Percentiles rank a stretch among this genome's conserved stretches.
Conservation (phyloP, 2,113 vertebrate genomes). For the Elephas maximus region DNA sequence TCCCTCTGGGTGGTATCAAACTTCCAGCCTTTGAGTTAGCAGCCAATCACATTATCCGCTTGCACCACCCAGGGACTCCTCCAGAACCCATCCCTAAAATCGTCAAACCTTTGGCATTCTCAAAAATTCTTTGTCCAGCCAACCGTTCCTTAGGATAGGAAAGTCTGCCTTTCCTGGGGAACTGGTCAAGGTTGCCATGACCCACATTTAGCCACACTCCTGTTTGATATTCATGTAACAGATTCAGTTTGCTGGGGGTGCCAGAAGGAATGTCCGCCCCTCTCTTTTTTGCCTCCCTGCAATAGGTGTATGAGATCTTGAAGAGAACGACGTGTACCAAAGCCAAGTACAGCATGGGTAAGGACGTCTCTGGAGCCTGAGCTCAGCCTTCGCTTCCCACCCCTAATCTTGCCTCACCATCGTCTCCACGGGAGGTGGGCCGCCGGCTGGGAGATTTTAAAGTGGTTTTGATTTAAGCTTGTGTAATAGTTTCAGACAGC, state of each 20-base stretch:
- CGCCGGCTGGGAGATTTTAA: neutral
- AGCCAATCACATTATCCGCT: neutral
- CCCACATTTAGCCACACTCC: rapidly evolving
- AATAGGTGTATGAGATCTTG: conserved; percentile 96
- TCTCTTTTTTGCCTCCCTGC: conserved; percentile 52
- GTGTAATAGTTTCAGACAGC: neutral
- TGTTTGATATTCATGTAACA: rapidly evolving
- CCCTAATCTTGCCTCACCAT: conserved; percentile 56
- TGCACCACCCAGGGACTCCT: neutral
- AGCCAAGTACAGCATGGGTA: conserved; percentile 96
- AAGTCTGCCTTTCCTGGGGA: rapidly evolving
- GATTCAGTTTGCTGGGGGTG: no score
- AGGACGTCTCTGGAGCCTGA: conserved; percentile 82
- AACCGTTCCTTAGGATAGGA: rapidly evolving
- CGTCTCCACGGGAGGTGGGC: conserved; percentile 14
- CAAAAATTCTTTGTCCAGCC: no score
- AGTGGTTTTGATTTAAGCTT: conserved; percentile 69
- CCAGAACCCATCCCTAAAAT: neutral
- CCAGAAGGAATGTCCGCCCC: rapidly evolving
- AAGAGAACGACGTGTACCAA: conserved; percentile 95
- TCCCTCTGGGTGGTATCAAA: neutral
- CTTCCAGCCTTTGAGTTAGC: neutral
- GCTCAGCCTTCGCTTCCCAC: neutral
- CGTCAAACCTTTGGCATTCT: rapidly evolving
- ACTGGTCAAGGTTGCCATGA: rapidly evolving